A percentile compares a stretch with the other conserved stretches of the same genome.
Conservation (phyloP, 2,888 invertebrate species). For the Leptinotarsa tumamoca region DNA sequence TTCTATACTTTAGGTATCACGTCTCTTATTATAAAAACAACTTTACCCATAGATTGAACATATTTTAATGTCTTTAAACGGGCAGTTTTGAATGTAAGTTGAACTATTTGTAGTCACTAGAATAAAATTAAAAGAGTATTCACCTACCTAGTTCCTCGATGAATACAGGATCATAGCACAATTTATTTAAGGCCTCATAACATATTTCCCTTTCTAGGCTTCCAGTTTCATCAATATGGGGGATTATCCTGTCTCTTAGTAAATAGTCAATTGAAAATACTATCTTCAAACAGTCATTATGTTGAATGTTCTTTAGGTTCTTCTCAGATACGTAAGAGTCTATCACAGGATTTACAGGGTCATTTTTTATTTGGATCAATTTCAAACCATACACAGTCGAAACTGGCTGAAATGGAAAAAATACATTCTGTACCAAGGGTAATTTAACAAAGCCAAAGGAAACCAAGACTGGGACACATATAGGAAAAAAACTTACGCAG, state of each 20-base stretch:
- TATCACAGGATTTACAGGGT: conserved; percentile 30
- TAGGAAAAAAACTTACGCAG: too few species aligned
- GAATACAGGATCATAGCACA: conserved; percentile 59
- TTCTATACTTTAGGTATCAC: too few species aligned
- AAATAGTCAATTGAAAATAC: conserved; percentile 58
- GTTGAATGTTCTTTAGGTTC: conserved; percentile 57
- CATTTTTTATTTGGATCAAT: conserved; percentile 52
- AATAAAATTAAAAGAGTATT: neutral
- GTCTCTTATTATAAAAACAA: too few species aligned
- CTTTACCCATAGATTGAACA: too few species aligned
- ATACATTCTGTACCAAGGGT: neutral
- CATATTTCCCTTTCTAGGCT: conserved; percentile 41
- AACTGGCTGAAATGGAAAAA: conserved; percentile 47
- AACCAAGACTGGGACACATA: too few species aligned
- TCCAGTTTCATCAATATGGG: conserved; percentile 44
- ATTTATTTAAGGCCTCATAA: conserved; percentile 55
- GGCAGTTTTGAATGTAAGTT: too few species aligned
- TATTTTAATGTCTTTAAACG: too few species aligned
- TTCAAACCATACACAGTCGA: conserved; percentile 58
- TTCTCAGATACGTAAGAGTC: conserved; percentile 57
- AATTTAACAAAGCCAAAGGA: too few species aligned
- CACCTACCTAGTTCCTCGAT: conserved; percentile 60
- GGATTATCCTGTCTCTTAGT: conserved; percentile 56
- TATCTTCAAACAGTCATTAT: conserved; percentile 60
- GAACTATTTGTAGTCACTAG: too few species aligned